Evolutionary conservation across 2,113 vertebrate species (phyloP), one percentile per base, ranked within the genome.

Genomic region (Octodon degus): DNA sequence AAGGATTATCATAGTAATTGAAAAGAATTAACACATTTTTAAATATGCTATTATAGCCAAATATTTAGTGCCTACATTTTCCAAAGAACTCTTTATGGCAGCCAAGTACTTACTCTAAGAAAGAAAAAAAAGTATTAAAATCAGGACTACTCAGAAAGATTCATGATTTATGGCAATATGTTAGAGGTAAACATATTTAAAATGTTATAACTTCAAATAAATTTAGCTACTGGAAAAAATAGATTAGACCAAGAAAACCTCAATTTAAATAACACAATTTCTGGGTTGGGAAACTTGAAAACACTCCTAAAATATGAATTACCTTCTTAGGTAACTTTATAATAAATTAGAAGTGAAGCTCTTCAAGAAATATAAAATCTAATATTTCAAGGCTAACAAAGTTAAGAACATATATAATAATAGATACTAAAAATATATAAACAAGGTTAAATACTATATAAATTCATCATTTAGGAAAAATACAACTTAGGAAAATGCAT

Each of bases 11-110:
- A 81, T 32, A 76, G 55, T 92, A 87, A 81, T 70, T 93, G 43
- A 89, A 74, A 93, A 95, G 84, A 34, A 94, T 82, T 92, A 85
- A 95, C 77, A 65, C 90, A 86, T 91, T 91, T 94, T 70, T 67
- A 95, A 92, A 86, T 70, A 91, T 53, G 50, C 17, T 19, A 60
- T 86, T 24, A 80, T 37, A 68, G 47, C 4, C 34, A 68, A 91
- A 58, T 82, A 82, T 17, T 84, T 13, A 89, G 25, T 80, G 70
- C n/a, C 20, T 87, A 86, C 20, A 77, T 37, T 94, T 93, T 70
- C 63, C 17, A 40, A 60, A 80, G 86, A 94, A 37, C 37, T 91
- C 72, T 40, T 74, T 34, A 80, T 2, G 72, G 43, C 17, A 96
- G 53, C 27, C 60, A 90, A 80, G 63, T 68, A 89, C 63, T 82